Evolutionary conservation across 2,113 vertebrate genomes (phyloP).

Genomic region (Electrona antarctica): DNA sequence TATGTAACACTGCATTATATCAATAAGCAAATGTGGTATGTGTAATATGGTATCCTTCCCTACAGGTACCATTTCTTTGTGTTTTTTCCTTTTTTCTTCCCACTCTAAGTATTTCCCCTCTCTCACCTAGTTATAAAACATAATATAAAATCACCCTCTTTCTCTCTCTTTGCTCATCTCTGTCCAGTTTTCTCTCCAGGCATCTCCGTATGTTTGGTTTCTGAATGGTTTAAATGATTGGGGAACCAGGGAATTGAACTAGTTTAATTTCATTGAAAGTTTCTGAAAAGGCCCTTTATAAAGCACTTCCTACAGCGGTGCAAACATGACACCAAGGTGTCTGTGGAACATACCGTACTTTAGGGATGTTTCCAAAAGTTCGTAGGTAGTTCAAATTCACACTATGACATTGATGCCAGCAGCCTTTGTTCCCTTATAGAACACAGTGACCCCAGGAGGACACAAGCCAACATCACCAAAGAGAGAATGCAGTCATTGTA

Average conservation of each 20-base stretch:
- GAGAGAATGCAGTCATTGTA: background rate
- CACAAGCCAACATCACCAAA: background rate
- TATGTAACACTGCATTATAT: no score
- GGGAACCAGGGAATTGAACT: conserved; percentile 6
- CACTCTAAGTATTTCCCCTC: background rate
- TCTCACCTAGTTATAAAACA: background rate
- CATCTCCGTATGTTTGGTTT: background rate
- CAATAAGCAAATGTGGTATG: no score
- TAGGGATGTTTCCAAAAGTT: conserved; percentile 25
- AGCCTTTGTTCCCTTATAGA: conserved; percentile 1
- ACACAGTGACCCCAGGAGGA: background rate
- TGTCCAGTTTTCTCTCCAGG: background rate
- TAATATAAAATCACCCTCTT: conserved; percentile 33
- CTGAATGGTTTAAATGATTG: conserved; percentile 2
- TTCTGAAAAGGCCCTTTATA: background rate
- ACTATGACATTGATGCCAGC: background rate
- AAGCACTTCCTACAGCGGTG: conserved; percentile 1
- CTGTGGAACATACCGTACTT: conserved; percentile 4
- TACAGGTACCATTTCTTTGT: background rate
- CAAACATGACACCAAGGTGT: conserved; percentile 18
- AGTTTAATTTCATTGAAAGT: conserved; percentile 1
- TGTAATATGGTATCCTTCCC: no score
- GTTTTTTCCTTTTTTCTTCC: conserved; percentile 24
- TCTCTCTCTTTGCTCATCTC: background rate
- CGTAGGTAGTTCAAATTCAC: conserved; percentile 22